phyloP scores from a whole-genome alignment of 2,888 invertebrate species.

The Drosophila melanosoma region DNA sequence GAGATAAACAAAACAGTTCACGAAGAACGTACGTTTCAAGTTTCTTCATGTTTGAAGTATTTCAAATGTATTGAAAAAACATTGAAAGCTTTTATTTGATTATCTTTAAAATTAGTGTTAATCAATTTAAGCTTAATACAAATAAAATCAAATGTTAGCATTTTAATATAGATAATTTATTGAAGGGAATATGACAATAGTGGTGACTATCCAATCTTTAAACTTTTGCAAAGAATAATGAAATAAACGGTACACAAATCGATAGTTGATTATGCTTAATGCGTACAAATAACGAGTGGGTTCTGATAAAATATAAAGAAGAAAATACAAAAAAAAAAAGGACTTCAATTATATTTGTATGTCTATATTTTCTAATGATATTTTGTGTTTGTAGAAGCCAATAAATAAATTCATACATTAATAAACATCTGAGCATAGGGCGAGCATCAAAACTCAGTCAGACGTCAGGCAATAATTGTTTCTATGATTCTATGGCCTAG shows the following conservation, averaged over 20 bases:
- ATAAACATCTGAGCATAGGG: background rate
- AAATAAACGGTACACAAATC: background rate
- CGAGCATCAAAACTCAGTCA: background rate
- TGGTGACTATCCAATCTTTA: background rate
- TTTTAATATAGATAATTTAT: background rate
- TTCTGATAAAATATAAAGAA: background rate
- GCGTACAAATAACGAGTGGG: background rate
- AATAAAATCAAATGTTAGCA: background rate
- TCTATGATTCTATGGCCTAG: background rate
- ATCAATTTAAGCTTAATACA: background rate
- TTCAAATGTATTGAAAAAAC: background rate
- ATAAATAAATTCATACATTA: background rate
- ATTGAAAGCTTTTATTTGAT: background rate
- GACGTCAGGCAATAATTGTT: constrained; percentile 1
- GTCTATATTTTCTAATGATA: background rate
- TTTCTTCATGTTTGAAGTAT: background rate
- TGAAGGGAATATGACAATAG: background rate
- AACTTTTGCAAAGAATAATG: background rate
- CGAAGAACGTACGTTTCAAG: background rate
- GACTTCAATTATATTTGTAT: background rate
- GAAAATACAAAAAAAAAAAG: background rate
- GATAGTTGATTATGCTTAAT: background rate
- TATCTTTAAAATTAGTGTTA: background rate
- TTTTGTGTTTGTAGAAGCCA: background rate
- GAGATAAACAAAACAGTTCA: background rate